phyloP scores from a whole-genome alignment of 2,888 invertebrate species.

The Bellardia pandia region DNA sequence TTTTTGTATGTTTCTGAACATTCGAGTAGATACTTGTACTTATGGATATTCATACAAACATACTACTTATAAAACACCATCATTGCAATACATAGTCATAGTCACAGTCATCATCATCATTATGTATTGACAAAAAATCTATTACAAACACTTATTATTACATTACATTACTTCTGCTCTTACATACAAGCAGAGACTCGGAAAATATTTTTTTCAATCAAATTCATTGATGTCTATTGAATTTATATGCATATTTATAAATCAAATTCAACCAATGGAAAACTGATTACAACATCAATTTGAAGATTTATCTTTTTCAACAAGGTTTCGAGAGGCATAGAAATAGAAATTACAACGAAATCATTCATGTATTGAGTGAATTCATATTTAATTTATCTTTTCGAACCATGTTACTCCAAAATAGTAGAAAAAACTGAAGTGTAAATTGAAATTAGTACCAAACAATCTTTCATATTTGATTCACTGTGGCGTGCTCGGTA shows the following conservation, averaged over 20 bases:
- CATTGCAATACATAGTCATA: not conserved
- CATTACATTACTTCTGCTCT: not conserved
- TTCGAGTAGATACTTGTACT: not conserved
- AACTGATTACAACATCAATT: not conserved
- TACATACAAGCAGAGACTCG: not conserved
- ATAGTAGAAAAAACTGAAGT: no score
- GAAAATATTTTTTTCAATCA: not conserved
- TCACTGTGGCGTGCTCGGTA: no score
- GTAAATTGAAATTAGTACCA: no score
- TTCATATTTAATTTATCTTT: no score
- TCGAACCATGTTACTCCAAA: no score
- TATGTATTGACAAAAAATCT: conserved; percentile 8
- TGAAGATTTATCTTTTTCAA: not conserved
- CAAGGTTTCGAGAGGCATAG: not conserved
- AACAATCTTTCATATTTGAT: no score
- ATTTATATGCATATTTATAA: not conserved
- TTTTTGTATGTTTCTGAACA: conserved; percentile 14
- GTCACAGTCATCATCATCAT: not conserved
- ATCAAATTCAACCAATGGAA: not conserved
- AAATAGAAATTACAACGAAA: no score
- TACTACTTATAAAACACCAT: conserved; percentile 14
- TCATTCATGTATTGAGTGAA: no score
- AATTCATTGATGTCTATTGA: not conserved
- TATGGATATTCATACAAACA: not conserved
- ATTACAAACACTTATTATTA: not conserved